Percentiles rank a stretch among this genome's conserved stretches.
Conservation (phyloP, 2,797 vertebrate genomes). For the Gymnopithys bicolor region DNA sequence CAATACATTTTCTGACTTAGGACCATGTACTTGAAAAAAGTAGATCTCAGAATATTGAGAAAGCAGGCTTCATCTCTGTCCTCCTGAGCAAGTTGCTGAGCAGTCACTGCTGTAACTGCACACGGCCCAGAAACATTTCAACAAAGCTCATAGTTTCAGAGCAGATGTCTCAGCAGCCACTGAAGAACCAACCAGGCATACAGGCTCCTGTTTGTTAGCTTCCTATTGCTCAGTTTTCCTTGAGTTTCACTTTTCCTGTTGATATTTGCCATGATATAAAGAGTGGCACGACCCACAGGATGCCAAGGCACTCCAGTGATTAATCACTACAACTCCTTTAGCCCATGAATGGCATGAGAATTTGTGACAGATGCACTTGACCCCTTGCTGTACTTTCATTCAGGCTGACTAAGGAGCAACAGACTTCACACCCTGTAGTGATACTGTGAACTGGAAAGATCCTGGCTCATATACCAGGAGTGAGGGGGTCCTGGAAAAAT, state of each 20-base stretch:
- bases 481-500: neutral
- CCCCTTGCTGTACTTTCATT: neutral
- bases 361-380: neutral
- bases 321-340: neutral
- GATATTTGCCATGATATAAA: neutral
- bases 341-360: neutral
- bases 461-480: fast-evolving
- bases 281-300: fast-evolving
- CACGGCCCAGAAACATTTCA: neutral
- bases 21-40: neutral
- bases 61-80: neutral
- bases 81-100: neutral
- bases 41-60: neutral
- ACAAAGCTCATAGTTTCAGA: neutral
- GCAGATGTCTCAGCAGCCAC: neutral
- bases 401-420: neutral
- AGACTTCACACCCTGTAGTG: neutral
- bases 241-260: neutral
- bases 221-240: neutral
- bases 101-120: neutral
- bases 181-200: neutral
- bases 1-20: neutral
- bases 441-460: neutral
- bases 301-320: neutral
- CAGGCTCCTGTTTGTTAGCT: neutral